Conservation (phyloP, 2,113 vertebrate genomes). For the Tachuris rubrigastra region DNA sequence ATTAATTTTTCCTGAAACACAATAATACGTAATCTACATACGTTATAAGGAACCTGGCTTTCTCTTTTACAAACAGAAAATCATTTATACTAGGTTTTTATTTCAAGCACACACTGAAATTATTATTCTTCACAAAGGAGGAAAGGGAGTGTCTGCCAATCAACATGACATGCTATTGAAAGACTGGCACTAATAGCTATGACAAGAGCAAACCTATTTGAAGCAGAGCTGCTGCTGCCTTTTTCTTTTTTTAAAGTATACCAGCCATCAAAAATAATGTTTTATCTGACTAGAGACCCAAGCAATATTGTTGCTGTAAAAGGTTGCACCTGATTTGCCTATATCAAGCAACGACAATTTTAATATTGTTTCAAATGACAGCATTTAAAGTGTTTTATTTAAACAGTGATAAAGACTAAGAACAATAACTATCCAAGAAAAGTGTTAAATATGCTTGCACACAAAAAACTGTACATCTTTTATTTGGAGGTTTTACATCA, state of each 20-base stretch:
- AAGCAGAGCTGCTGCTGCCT: constrained; percentile 76
- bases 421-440: not conserved
- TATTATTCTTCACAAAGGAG: constrained; percentile 82
- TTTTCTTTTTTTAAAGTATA: constrained; percentile 57
- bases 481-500: not conserved
- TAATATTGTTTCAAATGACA: constrained; percentile 45
- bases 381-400: constrained; percentile 51
- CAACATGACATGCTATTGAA: constrained; percentile 79
- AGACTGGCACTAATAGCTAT: constrained; percentile 77
- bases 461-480: not conserved
- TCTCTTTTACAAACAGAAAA: constrained; percentile 77
- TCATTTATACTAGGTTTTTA: constrained; percentile 86
- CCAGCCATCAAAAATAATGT: constrained; percentile 82
- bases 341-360: constrained; percentile 58
- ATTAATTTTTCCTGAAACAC: constrained; percentile 12
- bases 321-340: constrained; percentile 49
- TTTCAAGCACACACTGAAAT: constrained; percentile 86
- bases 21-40: constrained; percentile 29
- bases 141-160: constrained; percentile 88
- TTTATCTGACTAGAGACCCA: constrained; percentile 74
- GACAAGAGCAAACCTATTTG: constrained; percentile 84
- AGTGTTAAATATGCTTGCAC: constrained; percentile 8
- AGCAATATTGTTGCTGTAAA: constrained; percentile 55
- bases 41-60: constrained; percentile 58
- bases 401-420: constrained; percentile 16